Evolutionary conservation across 2,113 vertebrate genomes (phyloP), one percentile per base, ranked within the genome.

Genomic region (Mellivora capensis): DNA sequence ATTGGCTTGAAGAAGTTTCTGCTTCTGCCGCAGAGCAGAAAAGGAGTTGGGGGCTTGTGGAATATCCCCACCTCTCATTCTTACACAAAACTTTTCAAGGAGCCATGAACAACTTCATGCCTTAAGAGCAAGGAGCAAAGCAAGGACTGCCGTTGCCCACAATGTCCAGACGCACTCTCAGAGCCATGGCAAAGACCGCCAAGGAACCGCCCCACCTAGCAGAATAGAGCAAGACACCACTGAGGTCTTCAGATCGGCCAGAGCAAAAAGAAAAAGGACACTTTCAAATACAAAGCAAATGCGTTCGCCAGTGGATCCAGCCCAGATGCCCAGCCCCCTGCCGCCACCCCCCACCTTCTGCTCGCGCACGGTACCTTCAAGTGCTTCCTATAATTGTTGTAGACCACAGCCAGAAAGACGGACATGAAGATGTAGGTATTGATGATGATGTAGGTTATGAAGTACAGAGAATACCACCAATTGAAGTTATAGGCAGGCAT

Each of bases 401-500:
- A 99, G 64, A 99, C 99, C 20, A 99, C 99, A 1, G 99, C 99
- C 97, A 99, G 97, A 98, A 99, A 99, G 91, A 99, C 99, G 0
- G 99, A 99, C 99, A 99, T 99, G 98, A 99, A 99, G 98, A 99
- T 99, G 54, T 99, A 99, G 2, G 99, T 99, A 98, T 99, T 99
- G 98, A 99, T 88, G 21, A 99, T 98, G 98, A 99, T 99, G 54
- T 99, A 99, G 34, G 99, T 59, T 37, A 99, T 99, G 98, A 99
- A 99, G 98, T 99, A 99, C 89, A 99, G 77, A 47, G 99, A 98
- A 1, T 99, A 99, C 98, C 99, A 98, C n/a, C 98, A 98, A 72
- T 98, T 99, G 98, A 98, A 97, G 97, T 99, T 99, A 98, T 99
- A 99, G 0, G 99, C 99, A 0, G 99, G 99, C 99, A 99, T 99